Conservation (phyloP, 2,113 vertebrate genomes). For the Campylomormyrus tamandua region DNA sequence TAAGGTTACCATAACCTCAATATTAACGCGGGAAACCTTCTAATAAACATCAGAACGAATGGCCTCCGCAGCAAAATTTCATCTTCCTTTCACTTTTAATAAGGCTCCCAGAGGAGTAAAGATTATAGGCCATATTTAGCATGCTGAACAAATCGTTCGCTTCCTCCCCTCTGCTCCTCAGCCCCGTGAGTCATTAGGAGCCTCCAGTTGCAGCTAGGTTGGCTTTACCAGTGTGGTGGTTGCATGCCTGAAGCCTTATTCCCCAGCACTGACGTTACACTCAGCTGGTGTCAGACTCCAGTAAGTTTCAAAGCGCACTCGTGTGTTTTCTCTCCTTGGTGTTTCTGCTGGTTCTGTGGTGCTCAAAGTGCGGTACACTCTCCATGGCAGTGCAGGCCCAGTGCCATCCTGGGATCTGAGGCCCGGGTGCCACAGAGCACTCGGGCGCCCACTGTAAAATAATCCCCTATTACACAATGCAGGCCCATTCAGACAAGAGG, state of each 20-base stretch:
- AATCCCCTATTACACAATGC: constrained; percentile 25
- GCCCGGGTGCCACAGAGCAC: neutral
- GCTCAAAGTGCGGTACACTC: neutral
- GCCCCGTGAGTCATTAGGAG: constrained; percentile 11
- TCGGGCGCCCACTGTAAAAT: neutral
- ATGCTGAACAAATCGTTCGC: neutral
- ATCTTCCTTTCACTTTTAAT: constrained; percentile 23
- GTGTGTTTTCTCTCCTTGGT: neutral
- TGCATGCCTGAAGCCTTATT: neutral
- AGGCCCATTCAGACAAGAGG: constrained; percentile 19
- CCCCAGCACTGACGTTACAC: neutral
- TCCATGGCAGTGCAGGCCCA: neutral
- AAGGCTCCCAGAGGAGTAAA: constrained; percentile 15
- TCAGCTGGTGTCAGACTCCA: neutral
- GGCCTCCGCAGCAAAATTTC: neutral
- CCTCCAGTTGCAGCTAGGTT: neutral
- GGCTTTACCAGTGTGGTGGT: neutral
- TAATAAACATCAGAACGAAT: constrained; percentile 24
- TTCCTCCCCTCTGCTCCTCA: constrained; percentile 1
- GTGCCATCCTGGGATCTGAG: neutral
- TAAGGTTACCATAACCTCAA: constrained; percentile 30
- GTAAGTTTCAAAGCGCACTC: neutral
- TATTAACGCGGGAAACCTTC: constrained; percentile 21
- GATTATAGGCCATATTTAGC: neutral
- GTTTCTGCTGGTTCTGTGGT: neutral